Conservation (phyloP, 2,797 vertebrate genomes). For the Mustela erminea region DNA sequence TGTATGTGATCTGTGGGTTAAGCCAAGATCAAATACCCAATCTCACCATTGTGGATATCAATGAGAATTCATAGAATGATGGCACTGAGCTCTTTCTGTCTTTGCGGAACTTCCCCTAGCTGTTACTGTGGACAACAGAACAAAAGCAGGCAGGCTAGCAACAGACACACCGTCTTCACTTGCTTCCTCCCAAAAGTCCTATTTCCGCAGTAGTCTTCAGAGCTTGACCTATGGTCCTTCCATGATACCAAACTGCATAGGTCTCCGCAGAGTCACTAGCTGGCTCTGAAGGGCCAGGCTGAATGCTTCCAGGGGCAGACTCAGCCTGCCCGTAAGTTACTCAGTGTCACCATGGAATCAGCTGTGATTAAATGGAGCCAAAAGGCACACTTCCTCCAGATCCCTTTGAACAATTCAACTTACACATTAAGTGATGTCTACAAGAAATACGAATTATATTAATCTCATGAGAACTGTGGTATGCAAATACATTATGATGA, state of each 20-base stretch:
- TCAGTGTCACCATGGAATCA: not conserved
- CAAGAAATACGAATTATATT: not conserved
- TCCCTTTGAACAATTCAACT: not conserved
- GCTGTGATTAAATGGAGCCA: not conserved
- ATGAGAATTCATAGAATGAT: not conserved
- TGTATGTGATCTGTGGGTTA: not conserved
- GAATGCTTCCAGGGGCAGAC: not conserved
- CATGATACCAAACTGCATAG: rapidly evolving
- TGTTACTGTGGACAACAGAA: not conserved
- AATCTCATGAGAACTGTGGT: not conserved
- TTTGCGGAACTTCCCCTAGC: not conserved
- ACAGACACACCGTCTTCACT: not conserved
- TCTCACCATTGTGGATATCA: not conserved
- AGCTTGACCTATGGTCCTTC: not conserved
- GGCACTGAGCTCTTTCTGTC: not conserved
- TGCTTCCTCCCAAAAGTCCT: not conserved
- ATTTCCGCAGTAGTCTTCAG: not conserved
- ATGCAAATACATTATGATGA: not conserved
- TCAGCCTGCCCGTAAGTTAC: not conserved
- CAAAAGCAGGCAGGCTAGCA: not conserved
- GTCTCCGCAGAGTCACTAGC: not conserved
- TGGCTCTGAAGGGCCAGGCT: not conserved
- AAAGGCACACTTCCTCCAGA: not conserved
- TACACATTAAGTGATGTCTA: not conserved
- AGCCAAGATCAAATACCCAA: not conserved